Conservation (phyloP, 2,113 vertebrate genomes). For the Anolis sagrei region DNA sequence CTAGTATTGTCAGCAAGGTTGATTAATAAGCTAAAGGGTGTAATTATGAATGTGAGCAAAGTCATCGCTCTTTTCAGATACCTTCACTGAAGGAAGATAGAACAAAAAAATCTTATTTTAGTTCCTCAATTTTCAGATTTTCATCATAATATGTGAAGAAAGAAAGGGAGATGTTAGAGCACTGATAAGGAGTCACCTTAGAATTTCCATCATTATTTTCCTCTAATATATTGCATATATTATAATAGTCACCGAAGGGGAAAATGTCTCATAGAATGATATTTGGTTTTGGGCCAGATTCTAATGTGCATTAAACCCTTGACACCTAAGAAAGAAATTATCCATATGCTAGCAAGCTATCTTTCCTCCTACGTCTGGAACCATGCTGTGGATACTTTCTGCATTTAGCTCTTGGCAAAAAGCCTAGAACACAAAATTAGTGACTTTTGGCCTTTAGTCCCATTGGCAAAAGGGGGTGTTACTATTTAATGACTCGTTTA, state of each 20-base stretch:
- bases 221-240: neutral
- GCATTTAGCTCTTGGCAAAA: neutral
- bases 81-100: too few species aligned
- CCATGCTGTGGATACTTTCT: neutral
- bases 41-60: neutral
- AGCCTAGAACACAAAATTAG: neutral
- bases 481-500: neutral
- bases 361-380: neutral
- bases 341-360: neutral
- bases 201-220: neutral
- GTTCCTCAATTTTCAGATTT: too few species aligned
- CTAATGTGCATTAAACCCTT: neutral
- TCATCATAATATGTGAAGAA: too few species aligned
- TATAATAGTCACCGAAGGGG: neutral
- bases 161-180: too few species aligned
- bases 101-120: too few species aligned
- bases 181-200: neutral
- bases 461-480: neutral
- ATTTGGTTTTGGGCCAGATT: neutral
- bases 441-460: neutral
- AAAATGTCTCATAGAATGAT: neutral
- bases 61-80: neutral
- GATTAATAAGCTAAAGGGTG: neutral
- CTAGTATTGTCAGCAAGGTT: neutral
- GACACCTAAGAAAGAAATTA: neutral